Percentiles rank a stretch among this genome's conserved stretches.
Conservation (phyloP, 2,797 vertebrate species). For the Acestrorhynchus altus region DNA sequence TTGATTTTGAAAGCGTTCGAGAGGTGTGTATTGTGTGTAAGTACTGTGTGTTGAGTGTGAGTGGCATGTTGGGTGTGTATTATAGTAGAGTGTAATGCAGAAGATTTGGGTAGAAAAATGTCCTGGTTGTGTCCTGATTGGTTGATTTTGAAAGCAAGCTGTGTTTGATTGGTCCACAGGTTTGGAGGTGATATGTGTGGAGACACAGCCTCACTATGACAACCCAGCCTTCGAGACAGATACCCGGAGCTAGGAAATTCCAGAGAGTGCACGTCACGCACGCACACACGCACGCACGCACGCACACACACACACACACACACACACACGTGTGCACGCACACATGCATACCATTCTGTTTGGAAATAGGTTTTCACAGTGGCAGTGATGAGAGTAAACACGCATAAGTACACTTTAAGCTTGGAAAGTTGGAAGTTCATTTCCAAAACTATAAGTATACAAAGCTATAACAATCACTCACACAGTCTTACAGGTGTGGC, state of each 20-base stretch:
- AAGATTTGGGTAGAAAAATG: not conserved
- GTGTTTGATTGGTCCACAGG: conserved; percentile 45
- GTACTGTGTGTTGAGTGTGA: too few relatives aligned
- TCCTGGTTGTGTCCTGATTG: not conserved
- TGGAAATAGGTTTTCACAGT: too few relatives aligned
- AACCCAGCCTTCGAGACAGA: conserved; percentile 84
- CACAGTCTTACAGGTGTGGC: too few relatives aligned
- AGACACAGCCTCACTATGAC: conserved; percentile 79
- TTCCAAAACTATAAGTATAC: not conserved
- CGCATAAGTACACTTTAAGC: too few relatives aligned
- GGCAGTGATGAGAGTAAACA: too few relatives aligned
- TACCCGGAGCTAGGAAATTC: conserved; percentile 21
- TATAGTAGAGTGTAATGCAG: not conserved
- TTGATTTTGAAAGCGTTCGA: too few relatives aligned
- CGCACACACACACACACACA: not conserved
- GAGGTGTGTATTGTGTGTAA: too few relatives aligned
- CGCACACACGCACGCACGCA: not conserved
- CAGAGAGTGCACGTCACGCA: not conserved
- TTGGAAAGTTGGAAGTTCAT: not conserved
- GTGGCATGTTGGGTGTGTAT: too few relatives aligned
- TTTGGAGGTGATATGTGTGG: conserved; percentile 59
- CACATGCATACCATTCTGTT: too few relatives aligned
- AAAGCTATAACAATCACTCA: too few relatives aligned
- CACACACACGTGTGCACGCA: too few relatives aligned
- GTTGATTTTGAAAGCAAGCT: not conserved